Evolutionary conservation across 2,888 invertebrate genomes (phyloP).

Genomic region (Anagyrus pseudococci): DNA sequence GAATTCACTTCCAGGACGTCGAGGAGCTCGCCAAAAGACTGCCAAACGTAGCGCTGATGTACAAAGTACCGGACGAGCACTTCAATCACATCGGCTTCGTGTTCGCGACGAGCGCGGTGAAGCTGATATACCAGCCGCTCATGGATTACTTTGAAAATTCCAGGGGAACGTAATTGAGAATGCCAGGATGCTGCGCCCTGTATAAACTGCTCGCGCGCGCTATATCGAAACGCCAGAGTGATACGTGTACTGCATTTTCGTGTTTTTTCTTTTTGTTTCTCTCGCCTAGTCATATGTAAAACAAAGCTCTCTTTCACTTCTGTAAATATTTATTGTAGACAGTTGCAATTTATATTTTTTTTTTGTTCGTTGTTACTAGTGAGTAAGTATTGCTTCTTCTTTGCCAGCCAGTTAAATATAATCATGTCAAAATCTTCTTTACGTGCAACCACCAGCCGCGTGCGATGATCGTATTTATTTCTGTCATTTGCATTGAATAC

Average conservation of each 20-base stretch:
- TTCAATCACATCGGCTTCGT: conserved; percentile 53
- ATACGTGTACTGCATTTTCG: too few species aligned
- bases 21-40: conserved; percentile 64
- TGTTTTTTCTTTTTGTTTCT: too few species aligned
- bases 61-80: conserved; percentile 46
- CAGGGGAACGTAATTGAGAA: conserved; percentile 10
- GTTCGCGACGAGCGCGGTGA: conserved; percentile 47
- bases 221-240: too few species aligned
- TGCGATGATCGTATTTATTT: too few species aligned
- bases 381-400: too few species aligned
- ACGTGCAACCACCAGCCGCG: too few species aligned
- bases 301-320: not conserved
- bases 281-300: not conserved
- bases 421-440: too few species aligned
- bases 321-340: not conserved
- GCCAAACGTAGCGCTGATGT: conserved; percentile 60
- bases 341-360: not conserved
- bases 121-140: conserved; percentile 47
- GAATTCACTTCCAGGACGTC: conserved; percentile 64
- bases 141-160: conserved; percentile 20
- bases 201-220: too few species aligned
- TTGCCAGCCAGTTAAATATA: too few species aligned
- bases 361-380: not conserved
- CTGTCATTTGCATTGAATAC: too few species aligned
- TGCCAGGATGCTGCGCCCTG: too few species aligned